These are phyloP conservation scores for Meghimatium bilineatum DNA, from an alignment of 2,888 invertebrate genomes.

Conservation along the genomic window DNA sequence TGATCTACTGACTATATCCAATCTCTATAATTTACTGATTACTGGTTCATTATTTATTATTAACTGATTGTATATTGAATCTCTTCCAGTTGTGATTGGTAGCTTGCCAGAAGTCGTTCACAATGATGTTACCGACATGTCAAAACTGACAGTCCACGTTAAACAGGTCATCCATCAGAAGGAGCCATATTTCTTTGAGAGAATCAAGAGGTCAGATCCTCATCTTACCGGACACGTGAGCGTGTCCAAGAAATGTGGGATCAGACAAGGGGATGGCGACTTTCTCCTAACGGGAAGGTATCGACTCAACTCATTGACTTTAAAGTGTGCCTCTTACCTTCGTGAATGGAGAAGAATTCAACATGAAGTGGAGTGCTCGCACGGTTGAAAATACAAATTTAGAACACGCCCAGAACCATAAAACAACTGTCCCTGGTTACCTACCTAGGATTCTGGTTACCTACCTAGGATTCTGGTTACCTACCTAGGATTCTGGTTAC, in stretches of 20 bases:
- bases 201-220: constrained; percentile 47
- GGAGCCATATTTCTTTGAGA: constrained; percentile 47
- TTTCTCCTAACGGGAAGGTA: constrained; percentile 68
- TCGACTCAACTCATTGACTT: constrained; percentile 61
- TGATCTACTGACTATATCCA: too few species aligned
- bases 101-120: constrained; percentile 58
- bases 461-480: too few species aligned
- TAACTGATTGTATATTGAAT: background rate
- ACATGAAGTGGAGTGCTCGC: constrained; percentile 44
- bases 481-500: too few species aligned
- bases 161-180: constrained; percentile 63
- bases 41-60: background rate
- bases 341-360: constrained; percentile 63
- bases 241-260: constrained; percentile 62
- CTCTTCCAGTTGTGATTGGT: constrained; percentile 63
- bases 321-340: constrained; percentile 66
- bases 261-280: constrained; percentile 58
- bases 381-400: background rate
- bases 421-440: background rate
- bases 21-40: too few species aligned
- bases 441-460: background rate
- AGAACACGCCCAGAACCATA: background rate
- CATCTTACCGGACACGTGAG: constrained; percentile 60
- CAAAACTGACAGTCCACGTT: constrained; percentile 60
- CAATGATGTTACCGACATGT: constrained; percentile 52